Conservation (phyloP, 2,888 invertebrate species). For the Gnatocerus cornutus region DNA sequence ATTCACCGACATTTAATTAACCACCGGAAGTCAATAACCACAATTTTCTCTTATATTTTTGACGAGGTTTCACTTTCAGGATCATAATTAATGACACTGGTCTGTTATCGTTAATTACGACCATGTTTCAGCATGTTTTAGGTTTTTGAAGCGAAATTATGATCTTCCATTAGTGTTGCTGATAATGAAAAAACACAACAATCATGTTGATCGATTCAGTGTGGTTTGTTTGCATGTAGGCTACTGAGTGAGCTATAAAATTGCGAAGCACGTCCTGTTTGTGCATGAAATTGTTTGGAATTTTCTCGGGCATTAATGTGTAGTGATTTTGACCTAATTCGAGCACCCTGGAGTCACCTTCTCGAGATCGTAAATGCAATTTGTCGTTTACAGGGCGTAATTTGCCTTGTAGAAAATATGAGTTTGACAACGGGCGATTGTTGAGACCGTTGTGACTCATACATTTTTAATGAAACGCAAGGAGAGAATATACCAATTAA, state of each 20-base stretch:
- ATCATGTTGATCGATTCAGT: conserved; percentile 11
- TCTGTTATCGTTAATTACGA: conserved; percentile 23
- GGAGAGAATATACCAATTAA: too few species aligned
- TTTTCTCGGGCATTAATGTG: conserved; percentile 9
- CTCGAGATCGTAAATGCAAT: conserved; percentile 13
- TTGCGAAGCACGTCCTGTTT: conserved; percentile 7
- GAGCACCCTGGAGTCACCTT: conserved; percentile 7
- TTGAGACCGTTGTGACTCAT: neutral
- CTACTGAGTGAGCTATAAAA: conserved; percentile 7
- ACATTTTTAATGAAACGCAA: neutral
- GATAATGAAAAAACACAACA: conserved; percentile 22
- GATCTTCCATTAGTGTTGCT: conserved; percentile 22
- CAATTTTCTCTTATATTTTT: conserved; percentile 27
- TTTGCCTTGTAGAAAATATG: conserved; percentile 1
- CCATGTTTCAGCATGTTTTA: conserved; percentile 16
- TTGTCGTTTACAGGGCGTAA: neutral
- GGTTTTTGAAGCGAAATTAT: conserved; percentile 7
- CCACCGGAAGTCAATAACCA: conserved; percentile 22
- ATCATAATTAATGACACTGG: conserved; percentile 30
- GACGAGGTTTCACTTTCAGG: conserved; percentile 29
- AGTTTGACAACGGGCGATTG: neutral
- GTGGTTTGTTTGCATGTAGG: conserved; percentile 6
- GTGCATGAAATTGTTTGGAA: conserved; percentile 15
- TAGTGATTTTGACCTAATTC: conserved; percentile 17
- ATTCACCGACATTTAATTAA: conserved; percentile 33